Conservation (phyloP, 2,888 invertebrate genomes). For the Strigamia maritima region DNA sequence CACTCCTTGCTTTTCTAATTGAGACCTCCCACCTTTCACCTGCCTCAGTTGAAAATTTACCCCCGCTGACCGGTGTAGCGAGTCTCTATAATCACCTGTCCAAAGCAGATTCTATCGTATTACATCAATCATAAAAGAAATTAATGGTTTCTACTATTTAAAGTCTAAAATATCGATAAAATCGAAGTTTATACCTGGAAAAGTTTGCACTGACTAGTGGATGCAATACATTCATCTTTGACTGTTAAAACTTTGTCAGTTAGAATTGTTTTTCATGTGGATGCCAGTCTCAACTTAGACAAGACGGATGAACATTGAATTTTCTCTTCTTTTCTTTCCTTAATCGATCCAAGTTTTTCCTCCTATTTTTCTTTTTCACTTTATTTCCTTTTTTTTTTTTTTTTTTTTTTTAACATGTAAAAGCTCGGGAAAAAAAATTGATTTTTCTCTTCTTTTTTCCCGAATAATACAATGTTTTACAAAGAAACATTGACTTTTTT, state of each 20-base stretch:
- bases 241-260: slow-evolving; percentile 11
- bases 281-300: slow-evolving; percentile 12
- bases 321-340: slow-evolving; percentile 21
- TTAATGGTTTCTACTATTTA: not conserved
- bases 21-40: not conserved
- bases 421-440: not conserved
- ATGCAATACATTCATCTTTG: not conserved
- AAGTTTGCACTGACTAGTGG: not conserved
- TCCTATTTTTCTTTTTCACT: not conserved
- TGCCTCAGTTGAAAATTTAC: not conserved
- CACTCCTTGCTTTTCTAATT: not conserved
- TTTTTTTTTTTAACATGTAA: not conserved
- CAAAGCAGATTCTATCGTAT: not conserved
- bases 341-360: not conserved
- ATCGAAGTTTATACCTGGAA: not conserved
- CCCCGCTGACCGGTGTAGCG: not conserved
- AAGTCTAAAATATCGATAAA: not conserved
- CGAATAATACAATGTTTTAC: not conserved
- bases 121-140: not conserved
- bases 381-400: not conserved
- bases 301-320: slow-evolving; percentile 27
- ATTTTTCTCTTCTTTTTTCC: not conserved
- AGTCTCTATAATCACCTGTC: not conserved
- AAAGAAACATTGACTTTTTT: not conserved
- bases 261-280: slow-evolving; percentile 25